Percentiles rank a stretch among this genome's conserved stretches.
Evolutionary conservation across 2,113 vertebrate species (phyloP).

Genomic region (Stigmatopora argus): DNA sequence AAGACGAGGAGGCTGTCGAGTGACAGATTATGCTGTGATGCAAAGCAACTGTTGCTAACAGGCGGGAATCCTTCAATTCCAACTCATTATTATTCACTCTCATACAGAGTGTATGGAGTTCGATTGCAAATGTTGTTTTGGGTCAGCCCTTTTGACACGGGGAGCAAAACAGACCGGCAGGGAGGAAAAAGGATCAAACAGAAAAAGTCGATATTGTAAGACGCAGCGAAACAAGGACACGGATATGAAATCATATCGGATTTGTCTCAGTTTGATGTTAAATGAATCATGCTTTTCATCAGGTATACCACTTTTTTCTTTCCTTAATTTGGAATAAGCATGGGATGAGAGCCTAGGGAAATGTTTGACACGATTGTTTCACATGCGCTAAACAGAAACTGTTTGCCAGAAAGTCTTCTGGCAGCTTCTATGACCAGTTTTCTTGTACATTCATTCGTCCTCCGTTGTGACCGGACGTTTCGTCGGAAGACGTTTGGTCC

Average conservation of each 20-base stretch:
- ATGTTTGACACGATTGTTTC: not conserved
- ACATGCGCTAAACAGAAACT: too few relatives aligned
- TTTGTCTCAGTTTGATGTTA: not conserved
- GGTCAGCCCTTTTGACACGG: slow-evolving; percentile 8
- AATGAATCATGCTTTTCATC: not conserved
- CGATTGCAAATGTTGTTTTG: slow-evolving; percentile 7
- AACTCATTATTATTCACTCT: slow-evolving; percentile 16
- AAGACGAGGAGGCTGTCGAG: slow-evolving; percentile 2
- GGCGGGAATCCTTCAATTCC: slow-evolving; percentile 4
- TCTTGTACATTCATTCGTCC: too few relatives aligned
- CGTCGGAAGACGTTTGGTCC: too few relatives aligned
- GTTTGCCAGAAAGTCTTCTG: too few relatives aligned
- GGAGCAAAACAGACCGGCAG: slow-evolving; percentile 7
- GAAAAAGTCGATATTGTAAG: not conserved
- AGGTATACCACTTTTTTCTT: too few relatives aligned
- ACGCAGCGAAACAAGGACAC: not conserved
- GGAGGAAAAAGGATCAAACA: slow-evolving; percentile 8
- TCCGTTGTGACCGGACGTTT: too few relatives aligned
- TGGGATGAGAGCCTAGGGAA: not conserved
- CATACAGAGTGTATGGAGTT: not conserved
- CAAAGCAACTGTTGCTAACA: slow-evolving; percentile 29
- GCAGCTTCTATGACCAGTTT: too few relatives aligned
- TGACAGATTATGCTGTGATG: slow-evolving; percentile 23
- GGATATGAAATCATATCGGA: not conserved
- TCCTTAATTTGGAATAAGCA: too few relatives aligned